Evolutionary conservation across 2,797 vertebrate genomes (phyloP).

Genomic region (Typhlichthys subterraneus): DNA sequence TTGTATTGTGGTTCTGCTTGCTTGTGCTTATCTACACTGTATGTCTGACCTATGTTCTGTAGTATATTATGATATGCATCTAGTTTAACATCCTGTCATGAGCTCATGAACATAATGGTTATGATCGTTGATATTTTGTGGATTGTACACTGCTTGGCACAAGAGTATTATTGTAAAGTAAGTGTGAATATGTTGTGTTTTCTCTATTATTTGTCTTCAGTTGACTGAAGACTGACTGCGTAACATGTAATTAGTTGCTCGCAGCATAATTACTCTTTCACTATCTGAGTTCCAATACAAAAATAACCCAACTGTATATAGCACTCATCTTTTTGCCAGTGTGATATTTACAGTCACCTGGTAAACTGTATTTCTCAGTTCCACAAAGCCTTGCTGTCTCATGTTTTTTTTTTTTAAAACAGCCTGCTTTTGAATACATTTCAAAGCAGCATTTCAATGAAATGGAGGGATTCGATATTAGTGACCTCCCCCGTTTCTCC

Average conservation of each 20-base stretch:
- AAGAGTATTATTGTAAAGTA: constrained; percentile 9
- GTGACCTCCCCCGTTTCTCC: constrained; percentile 59
- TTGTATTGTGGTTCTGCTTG: constrained; percentile 14
- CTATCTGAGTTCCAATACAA: constrained; percentile 53
- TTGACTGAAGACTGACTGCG: constrained; percentile 52
- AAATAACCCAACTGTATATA: constrained; percentile 63
- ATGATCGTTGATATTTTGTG: constrained; percentile 8
- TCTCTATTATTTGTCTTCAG: constrained; percentile 36
- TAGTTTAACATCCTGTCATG: constrained; percentile 21
- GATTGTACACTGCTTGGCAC: constrained; percentile 22
- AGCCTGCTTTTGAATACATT: constrained; percentile 53
- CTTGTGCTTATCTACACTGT: constrained; percentile 14
- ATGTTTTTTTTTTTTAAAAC: constrained; percentile 32
- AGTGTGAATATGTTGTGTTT: constrained; percentile 24
- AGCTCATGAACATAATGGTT: constrained; percentile 34
- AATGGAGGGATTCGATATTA: constrained; percentile 40
- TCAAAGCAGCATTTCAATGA: constrained; percentile 47
- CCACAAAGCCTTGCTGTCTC: constrained; percentile 35
- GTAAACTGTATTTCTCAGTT: constrained; percentile 44
- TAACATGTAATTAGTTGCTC: constrained; percentile 61
- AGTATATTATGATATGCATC: constrained; percentile 2
- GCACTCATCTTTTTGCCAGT: constrained; percentile 35
- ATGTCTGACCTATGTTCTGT: constrained; percentile 48
- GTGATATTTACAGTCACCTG: constrained; percentile 54
- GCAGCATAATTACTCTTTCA: constrained; percentile 49